Conservation (phyloP, 1,140 invertebrate genomes). For the Proctacanthus coquilletti region DNA sequence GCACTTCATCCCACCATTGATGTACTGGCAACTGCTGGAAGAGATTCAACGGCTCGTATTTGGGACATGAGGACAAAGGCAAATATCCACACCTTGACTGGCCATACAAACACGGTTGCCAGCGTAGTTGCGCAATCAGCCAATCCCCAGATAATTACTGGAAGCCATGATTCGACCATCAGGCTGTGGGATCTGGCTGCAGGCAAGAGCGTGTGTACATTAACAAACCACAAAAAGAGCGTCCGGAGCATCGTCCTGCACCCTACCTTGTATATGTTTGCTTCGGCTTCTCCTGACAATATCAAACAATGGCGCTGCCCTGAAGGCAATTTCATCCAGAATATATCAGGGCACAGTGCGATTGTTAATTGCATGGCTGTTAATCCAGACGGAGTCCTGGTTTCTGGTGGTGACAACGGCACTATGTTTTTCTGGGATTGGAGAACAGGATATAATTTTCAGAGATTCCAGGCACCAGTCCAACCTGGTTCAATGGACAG, state of each 20-base stretch:
- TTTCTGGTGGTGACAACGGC: conserved; percentile 98
- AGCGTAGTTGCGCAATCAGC: conserved; percentile 80
- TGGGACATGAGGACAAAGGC: conserved; percentile 99
- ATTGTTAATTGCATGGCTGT: conserved; percentile 94
- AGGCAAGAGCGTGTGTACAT: conserved; percentile 83
- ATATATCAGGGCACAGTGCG: conserved; percentile 92
- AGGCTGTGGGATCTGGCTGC: conserved; percentile 94
- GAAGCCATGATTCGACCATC: conserved; percentile 73
- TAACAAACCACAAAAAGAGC: conserved; percentile 99
- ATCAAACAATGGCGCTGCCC: conserved; percentile 99
- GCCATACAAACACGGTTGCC: conserved; percentile 95
- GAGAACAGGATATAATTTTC: conserved; percentile 97
- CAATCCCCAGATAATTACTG: conserved; percentile 82
- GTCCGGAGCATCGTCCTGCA: conserved; percentile 84
- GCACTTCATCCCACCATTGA: conserved; percentile 93
- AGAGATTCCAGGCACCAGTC: conserved; percentile 73
- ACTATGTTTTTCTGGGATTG: conserved; percentile 98
- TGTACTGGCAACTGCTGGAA: conserved; percentile 81
- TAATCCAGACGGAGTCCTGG: conserved; percentile 87
- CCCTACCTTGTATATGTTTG: conserved; percentile 90
- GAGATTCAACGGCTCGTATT: conserved; percentile 89
- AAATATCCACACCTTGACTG: conserved; percentile 91
- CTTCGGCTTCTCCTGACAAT: conserved; percentile 94
- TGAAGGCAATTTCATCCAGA: conserved; percentile 96
- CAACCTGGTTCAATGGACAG: conserved; percentile 99